Evolutionary conservation across 2,797 vertebrate genomes (phyloP), one percentile per base, ranked within the genome.

Genomic region (Gambelia wislizenii): DNA sequence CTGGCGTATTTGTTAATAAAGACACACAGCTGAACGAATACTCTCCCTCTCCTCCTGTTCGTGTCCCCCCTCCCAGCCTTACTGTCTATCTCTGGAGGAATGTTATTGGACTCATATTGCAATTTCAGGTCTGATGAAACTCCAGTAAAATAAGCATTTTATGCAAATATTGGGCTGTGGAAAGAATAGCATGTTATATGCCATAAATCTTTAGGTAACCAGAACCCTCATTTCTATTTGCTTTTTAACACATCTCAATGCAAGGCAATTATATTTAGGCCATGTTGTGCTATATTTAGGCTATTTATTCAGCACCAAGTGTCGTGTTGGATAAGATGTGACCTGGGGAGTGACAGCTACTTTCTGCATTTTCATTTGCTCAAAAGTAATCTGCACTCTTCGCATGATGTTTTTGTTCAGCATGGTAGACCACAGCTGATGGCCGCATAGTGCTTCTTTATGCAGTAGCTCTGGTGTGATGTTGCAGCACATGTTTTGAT

Each of bases 121-220:
- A 90, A 89, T 94, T 93, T 83, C 93, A 90, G 92, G 91, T 88
- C 93, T 0, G 39, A 84, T 84, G 89, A 90, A 94, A 91, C 92
- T 87, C 83, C 77, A 69, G 92, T 67, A 80, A 91, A 72, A 49
- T 39, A 89, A 94, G 92, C 87, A 47, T 54, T 93, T 95, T 89
- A 92, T 93, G 93, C 92, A 92, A 93, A 91, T 89, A 30, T 27
- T 0, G 49, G 61, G 83, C 75, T 52, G 88, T 4, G 76, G 8
- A 0, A 64, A 64, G 92, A 88, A 78, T 0, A 33, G 83, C n/a
- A 0, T 5, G 67, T 84, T 82, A 3, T 0, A 13, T 85, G 49
- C 91, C 54, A 87, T 72, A 89, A 94, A 94, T 74, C 94, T 81
- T 76, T 49, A 30, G 93, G 90, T 86, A 91, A 89, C 42, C 27